Conservation (phyloP, 2,113 vertebrate species). For the Ictidomys tridecemlineatus region DNA sequence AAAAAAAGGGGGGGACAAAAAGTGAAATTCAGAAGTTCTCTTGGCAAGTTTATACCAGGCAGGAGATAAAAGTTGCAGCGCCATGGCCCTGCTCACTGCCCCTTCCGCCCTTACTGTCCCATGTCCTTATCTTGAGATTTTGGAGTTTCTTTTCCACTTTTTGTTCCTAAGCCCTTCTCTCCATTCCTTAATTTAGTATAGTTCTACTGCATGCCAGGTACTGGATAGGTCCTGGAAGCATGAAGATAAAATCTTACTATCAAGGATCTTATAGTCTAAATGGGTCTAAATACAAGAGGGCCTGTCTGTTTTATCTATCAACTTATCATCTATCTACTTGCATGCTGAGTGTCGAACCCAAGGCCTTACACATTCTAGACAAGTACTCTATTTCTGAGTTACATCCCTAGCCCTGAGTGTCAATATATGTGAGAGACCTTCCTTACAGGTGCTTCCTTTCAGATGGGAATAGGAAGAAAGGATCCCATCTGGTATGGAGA, state of each 20-base stretch:
- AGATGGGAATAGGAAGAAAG: neutral
- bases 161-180: neutral
- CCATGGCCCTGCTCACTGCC: fast-evolving
- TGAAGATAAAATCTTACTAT: neutral
- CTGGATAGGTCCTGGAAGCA: neutral
- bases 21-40: neutral
- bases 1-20: neutral
- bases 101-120: fast-evolving
- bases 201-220: neutral
- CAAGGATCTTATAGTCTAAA: neutral
- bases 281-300: neutral
- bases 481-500: neutral
- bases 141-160: neutral
- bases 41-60: neutral
- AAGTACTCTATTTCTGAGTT: too few species aligned
- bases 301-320: too few species aligned
- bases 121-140: neutral
- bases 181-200: neutral
- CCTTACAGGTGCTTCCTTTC: neutral
- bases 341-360: too few species aligned
- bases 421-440: neutral
- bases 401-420: too few species aligned
- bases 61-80: neutral
- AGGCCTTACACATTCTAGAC: too few species aligned
- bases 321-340: too few species aligned